These are phyloP conservation scores for Chelonoidis abingdonii DNA, from an alignment of 2,113 vertebrate species.

Conservation along the genomic window DNA sequence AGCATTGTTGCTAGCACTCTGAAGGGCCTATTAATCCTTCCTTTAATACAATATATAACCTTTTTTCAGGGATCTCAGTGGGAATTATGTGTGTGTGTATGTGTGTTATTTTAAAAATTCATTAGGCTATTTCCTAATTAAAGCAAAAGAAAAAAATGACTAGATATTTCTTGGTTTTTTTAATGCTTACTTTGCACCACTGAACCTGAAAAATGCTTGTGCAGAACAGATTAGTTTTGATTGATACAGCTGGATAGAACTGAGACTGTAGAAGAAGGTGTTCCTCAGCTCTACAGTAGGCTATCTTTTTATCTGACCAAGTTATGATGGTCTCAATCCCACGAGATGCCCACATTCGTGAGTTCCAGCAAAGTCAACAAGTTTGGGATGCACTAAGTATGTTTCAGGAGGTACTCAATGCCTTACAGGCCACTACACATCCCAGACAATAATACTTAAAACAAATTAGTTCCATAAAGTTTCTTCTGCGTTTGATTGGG, in stretches of 20 bases:
- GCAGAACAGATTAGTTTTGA: conserved; percentile 16
- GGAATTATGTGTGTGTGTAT: background rate
- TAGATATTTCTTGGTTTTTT: background rate
- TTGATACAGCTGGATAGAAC: conserved; percentile 16
- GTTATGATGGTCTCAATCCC: background rate
- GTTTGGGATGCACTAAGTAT: background rate
- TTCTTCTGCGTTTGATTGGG: background rate
- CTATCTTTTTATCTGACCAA: background rate
- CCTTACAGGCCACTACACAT: background rate
- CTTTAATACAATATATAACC: background rate
- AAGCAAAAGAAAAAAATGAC: background rate
- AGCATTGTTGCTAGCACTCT: background rate
- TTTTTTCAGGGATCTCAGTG: background rate
- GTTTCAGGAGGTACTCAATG: background rate
- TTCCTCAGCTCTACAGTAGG: background rate
- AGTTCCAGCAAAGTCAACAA: background rate
- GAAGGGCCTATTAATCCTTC: background rate
- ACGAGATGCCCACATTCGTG: background rate
- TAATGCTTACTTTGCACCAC: conserved; percentile 26
- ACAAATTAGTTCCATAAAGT: background rate
- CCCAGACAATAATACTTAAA: background rate
- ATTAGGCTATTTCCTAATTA: background rate
- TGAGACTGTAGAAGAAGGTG: background rate
- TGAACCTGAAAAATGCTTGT: background rate
- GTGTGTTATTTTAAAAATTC: background rate